phyloP scores from a whole-genome alignment of 2,888 invertebrate genomes.

The Agrotis clavis region DNA sequence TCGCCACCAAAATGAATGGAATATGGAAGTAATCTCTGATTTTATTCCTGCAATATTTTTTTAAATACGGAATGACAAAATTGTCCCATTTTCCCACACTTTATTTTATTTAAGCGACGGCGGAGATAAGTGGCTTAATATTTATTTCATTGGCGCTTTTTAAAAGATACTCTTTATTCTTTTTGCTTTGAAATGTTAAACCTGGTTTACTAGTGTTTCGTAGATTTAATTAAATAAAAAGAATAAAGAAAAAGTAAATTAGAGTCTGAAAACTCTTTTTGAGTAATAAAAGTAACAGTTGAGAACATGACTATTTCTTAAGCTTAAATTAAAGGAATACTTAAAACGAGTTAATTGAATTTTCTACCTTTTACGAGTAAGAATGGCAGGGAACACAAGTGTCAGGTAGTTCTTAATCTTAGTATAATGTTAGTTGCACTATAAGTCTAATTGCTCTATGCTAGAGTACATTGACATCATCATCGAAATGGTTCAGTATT shows the following conservation, averaged over 20 bases:
- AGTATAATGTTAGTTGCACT: neutral
- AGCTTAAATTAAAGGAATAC: constrained; percentile 13
- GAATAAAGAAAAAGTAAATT: constrained; percentile 10
- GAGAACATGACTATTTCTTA: constrained; percentile 14
- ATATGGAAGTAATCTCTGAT: constrained; percentile 45
- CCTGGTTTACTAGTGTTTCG: constrained; percentile 12
- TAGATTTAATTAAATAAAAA: constrained; percentile 35
- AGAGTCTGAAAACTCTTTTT: constrained; percentile 17
- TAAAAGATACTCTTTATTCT: constrained; percentile 21
- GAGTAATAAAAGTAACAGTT: constrained; percentile 36
- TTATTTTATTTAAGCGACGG: constrained; percentile 28
- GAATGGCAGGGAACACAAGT: constrained; percentile 4
- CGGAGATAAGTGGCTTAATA: constrained; percentile 39
- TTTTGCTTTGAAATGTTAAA: constrained; percentile 41
- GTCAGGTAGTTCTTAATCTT: neutral
- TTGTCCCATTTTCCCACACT: constrained; percentile 28
- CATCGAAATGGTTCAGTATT: no score
- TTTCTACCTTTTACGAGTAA: constrained; percentile 17
- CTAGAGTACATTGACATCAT: no score
- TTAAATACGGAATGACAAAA: constrained; percentile 34
- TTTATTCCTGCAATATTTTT: constrained; percentile 51
- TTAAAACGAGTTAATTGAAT: constrained; percentile 22
- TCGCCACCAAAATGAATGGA: constrained; percentile 18
- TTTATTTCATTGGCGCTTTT: constrained; percentile 39
- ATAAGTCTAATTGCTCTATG: neutral